phyloP scores from a whole-genome alignment of 2,113 vertebrate species.

The Antechinus flavipes region DNA sequence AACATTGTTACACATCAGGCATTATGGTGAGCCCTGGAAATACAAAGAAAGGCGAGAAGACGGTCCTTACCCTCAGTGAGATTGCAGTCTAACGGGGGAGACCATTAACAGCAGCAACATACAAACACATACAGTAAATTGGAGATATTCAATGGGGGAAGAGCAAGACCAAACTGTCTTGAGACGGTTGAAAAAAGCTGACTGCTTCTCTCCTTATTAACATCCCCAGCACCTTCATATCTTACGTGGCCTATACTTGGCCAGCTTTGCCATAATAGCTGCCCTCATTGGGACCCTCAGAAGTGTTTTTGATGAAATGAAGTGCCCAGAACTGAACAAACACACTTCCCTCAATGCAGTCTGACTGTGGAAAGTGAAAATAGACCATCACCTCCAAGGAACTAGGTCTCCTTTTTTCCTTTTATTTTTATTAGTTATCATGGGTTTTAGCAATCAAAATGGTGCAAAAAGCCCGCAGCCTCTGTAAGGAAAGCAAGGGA shows the following conservation, averaged over 20 bases:
- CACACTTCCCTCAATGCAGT: background rate
- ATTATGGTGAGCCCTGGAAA: background rate
- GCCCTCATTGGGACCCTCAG: background rate
- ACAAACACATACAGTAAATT: too few species aligned
- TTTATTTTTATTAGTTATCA: too few species aligned
- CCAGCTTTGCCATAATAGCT: background rate
- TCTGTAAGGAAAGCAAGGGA: too few species aligned
- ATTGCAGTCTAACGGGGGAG: background rate
- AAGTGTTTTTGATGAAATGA: background rate
- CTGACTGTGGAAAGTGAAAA: background rate
- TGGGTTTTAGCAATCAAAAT: too few species aligned
- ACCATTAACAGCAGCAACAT: too few species aligned
- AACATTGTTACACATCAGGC: background rate
- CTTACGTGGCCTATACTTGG: background rate
- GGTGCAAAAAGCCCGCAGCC: too few species aligned
- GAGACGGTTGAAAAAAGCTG: background rate
- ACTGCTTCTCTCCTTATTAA: background rate
- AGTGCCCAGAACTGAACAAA: background rate
- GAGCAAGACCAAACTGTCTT: background rate
- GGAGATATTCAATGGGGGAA: background rate
- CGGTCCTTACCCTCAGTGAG: background rate
- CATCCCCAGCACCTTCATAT: background rate
- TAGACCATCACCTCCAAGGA: background rate
- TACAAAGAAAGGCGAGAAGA: background rate
- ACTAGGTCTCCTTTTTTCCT: background rate